Base-by-base conservation (phyloP, 1,140 invertebrate genomes). In the Eriosoma lanigerum region DNA sequence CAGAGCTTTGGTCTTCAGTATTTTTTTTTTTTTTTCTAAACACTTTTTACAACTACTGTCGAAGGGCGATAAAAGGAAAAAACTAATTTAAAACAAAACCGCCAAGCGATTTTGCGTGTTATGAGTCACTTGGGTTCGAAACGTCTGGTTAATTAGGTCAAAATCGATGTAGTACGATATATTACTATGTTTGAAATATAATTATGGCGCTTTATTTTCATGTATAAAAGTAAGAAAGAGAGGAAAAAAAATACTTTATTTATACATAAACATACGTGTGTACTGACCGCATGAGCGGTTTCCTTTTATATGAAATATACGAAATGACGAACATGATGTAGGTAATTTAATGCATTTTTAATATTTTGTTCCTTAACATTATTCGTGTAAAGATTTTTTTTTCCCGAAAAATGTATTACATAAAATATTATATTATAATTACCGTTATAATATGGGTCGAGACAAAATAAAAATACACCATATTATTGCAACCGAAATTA, bases 21-120 rank as follows among this genome's bases (percentile, higher is more conserved):
- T 8, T 38, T 38, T 38, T 38, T 38, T n/a, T n/a, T n/a, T n/a
- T n/a, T n/a, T n/a, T n/a, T n/a, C n/a, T n/a, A n/a, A n/a, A n/a
- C n/a, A 38, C 3, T 38, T 68, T 68, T 68, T 48, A 46, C 21
- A 48, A 68, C 38, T 29, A 4, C 68, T 72, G 46, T 4, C 10
- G 26, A 24, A n/a, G 46, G 48, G 68, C 46, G 46, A 72, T 72
- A 72, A 72, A 72, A 52, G 52, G 52, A 72, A 52, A 72, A 52
- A 72, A 72, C 68, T 72, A 52, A 72, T 72, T 52, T 72, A 50
- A 72, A 72, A 72, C 68, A 52, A 72, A 50, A 72, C 24, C 68
- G 26, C 29, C 10, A 21, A 24, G n/a, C n/a, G 68, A 52, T 72
- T 72, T 68, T 21, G 66, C 38, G 66, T 68, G 44, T 68, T 68